These are phyloP conservation scores for Aphidoletes aphidimyza DNA, from an alignment of 2,888 invertebrate genomes.

Conservation along the genomic window DNA sequence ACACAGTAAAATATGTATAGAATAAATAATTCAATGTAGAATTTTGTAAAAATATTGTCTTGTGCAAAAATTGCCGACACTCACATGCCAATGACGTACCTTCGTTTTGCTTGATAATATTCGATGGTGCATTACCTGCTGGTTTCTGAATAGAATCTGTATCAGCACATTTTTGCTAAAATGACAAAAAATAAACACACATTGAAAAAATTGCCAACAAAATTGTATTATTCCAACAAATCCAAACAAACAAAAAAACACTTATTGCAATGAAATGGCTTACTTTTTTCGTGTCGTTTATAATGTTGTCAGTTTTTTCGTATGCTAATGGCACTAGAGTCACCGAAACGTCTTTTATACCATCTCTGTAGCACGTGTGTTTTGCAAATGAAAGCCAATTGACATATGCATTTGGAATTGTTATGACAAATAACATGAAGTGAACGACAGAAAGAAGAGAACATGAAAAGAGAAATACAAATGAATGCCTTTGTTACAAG, in stretches of 20 bases:
- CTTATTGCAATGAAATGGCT: not conserved
- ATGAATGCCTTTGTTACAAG: not conserved
- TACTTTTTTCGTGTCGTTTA: constrained; percentile 61
- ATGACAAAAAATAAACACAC: not conserved
- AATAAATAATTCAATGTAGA: not conserved
- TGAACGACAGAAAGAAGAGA: not conserved
- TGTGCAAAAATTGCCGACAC: not conserved
- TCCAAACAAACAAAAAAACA: not conserved
- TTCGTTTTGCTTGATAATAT: constrained; percentile 27
- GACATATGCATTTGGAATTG: not conserved
- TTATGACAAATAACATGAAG: not conserved
- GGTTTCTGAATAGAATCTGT: not conserved
- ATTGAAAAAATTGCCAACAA: not conserved
- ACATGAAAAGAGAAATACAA: not conserved
- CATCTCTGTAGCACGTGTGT: constrained; percentile 38
- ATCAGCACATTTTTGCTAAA: constrained; percentile 43
- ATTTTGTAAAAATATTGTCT: not conserved
- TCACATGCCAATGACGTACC: not conserved
- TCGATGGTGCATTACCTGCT: not conserved
- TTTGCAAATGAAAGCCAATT: not conserved
- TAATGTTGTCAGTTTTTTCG: constrained; percentile 57
- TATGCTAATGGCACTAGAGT: constrained; percentile 62
- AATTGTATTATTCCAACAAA: not conserved
- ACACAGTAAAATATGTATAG: not conserved
- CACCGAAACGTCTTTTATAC: constrained; percentile 42